Evolutionary conservation across 2,797 vertebrate genomes (phyloP).

Genomic region (Thaleichthys pacificus): DNA sequence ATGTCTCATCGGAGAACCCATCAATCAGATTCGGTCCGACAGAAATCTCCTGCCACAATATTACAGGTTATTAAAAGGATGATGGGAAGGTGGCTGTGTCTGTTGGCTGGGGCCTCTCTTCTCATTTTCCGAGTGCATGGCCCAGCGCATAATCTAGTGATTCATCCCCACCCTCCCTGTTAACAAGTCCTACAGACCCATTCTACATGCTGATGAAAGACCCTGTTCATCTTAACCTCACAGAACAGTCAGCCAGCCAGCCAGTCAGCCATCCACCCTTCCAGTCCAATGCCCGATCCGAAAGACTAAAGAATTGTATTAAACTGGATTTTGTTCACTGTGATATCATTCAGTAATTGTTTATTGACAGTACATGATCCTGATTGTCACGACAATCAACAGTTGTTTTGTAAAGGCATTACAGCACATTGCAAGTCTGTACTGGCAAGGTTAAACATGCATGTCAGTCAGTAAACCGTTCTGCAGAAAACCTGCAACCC

Average conservation of each 20-base stretch:
- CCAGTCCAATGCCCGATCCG: neutral
- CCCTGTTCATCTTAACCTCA: constrained; percentile 50
- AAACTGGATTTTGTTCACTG: neutral
- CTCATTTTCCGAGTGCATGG: constrained; percentile 80
- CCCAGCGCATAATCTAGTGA: constrained; percentile 75
- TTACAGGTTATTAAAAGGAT: constrained; percentile 91
- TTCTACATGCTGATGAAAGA: constrained; percentile 65
- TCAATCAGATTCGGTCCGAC: constrained; percentile 84
- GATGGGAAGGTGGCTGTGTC: constrained; percentile 73
- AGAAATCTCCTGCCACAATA: constrained; percentile 82
- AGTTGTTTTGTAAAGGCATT: neutral
- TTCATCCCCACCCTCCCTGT: constrained; percentile 76
- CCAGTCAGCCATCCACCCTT: neutral
- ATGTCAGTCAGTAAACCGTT: neutral
- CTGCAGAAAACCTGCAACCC: neutral
- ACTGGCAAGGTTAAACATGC: neutral
- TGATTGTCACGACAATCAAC: neutral
- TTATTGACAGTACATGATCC: neutral
- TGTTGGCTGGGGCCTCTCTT: constrained; percentile 73
- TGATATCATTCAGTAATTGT: neutral
- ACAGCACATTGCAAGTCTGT: neutral
- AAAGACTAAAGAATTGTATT: neutral
- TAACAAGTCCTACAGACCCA: constrained; percentile 79
- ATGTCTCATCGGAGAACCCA: constrained; percentile 81
- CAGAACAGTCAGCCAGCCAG: constrained; percentile 20